Evolutionary conservation across 2,113 vertebrate genomes (phyloP), one percentile per base, ranked within the genome.

Genomic region (Erpornis zantholeuca): DNA sequence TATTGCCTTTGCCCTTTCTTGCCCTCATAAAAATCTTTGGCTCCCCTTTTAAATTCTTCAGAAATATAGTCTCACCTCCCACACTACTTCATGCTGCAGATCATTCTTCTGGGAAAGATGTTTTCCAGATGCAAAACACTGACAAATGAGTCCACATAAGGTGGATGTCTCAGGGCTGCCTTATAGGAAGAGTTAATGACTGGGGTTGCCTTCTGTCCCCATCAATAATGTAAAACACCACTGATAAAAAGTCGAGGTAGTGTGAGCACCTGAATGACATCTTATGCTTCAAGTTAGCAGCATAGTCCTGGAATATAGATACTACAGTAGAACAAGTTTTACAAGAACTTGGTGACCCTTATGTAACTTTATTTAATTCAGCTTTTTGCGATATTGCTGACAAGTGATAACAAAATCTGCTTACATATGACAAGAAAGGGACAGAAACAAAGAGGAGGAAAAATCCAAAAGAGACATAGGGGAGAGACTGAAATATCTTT

Each of bases 121-220:
- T 82, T 92, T 97, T 97, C 94, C 96, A 97, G 91, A 97, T 97
- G 82, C 92, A 84, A 40, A 20, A 10, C 73, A 89, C 42, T 93
- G 66, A 90, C 94, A 71, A 90, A 90, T 87, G 60, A 96, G 65
- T 86, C 88, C 86, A 72, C 9, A 13, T 47, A 77, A 86, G 68
- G 81, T 78, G 68, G 12, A 83, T 11, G 28, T 91, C 72, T 91
- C 75, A 91, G 81, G 15, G 52, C 36, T 82, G 61, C 60, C 90
- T 88, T 84, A 73, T 42, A 88, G 84, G 69, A 86, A 88, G 80
- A 79, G 60, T 45, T 60, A 90, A 85, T 0, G 4, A 36, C 59
- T 49, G 18, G 20, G 33, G 57, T 45, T 85, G 33, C 64, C 63
- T 89, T 80, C 70, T 90, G 68, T 82, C 77, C 56, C 54, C 63